Percentiles rank a stretch among this genome's conserved stretches.
Evolutionary conservation across 1,140 invertebrate species (phyloP).

Genomic region (Calycopis cecrops): DNA sequence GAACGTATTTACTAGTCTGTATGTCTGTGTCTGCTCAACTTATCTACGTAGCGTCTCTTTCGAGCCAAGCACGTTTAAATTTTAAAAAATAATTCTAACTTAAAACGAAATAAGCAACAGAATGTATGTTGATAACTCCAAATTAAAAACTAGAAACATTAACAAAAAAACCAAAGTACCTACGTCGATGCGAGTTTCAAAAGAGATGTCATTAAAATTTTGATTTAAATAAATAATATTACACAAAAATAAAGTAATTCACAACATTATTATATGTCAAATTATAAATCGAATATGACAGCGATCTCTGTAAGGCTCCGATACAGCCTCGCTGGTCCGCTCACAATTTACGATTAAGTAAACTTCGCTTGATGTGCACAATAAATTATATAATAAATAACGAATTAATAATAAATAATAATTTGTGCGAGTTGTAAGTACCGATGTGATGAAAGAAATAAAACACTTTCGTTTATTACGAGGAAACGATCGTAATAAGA

Average conservation of each 20-base stretch:
- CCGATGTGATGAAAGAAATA: conserved; percentile 33
- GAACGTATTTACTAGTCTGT: conserved; percentile 5
- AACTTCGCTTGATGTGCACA: conserved; percentile 50
- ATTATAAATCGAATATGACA: conserved; percentile 27
- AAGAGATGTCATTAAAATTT: conserved; percentile 42
- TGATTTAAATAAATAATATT: conserved; percentile 34
- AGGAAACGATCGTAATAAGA: conserved; percentile 9
- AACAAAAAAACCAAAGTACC: conserved; percentile 52
- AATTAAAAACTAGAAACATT: conserved; percentile 52
- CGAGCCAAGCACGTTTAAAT: conserved; percentile 1
- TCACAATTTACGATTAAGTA: conserved; percentile 44
- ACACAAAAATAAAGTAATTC: conserved; percentile 25
- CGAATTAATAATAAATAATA: conserved; percentile 42
- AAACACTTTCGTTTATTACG: conserved; percentile 5
- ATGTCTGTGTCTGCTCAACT: conserved; percentile 3
- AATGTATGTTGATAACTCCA: conserved; percentile 39
- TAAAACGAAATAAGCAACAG: conserved; percentile 48
- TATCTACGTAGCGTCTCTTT: not conserved
- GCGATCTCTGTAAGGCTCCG: conserved; percentile 23
- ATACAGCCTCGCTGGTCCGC: conserved; percentile 18
- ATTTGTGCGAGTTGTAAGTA: conserved; percentile 69
- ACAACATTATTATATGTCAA: conserved; percentile 28
- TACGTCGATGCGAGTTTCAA: conserved; percentile 43
- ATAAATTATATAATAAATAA: conserved; percentile 63
- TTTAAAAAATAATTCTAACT: conserved; percentile 17